Evolutionary conservation across 2,888 invertebrate species (phyloP).

Genomic region (Salticus scenicus): DNA sequence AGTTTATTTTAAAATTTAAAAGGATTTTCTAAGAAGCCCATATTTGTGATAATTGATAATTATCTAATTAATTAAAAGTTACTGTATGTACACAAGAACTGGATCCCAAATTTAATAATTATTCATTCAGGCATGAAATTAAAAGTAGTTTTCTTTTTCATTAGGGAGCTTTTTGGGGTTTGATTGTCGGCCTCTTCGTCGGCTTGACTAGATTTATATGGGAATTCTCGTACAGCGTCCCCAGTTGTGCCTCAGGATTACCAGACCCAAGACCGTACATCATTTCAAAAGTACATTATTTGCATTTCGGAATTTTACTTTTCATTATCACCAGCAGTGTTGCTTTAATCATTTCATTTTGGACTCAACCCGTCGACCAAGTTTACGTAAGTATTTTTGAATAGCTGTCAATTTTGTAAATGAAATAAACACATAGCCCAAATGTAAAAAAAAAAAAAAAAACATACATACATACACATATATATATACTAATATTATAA

Average conservation of each 20-base stretch:
- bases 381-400: slow-evolving; percentile 76
- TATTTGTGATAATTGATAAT: too few relatives aligned
- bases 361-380: slow-evolving; percentile 77
- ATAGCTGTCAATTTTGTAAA: too few relatives aligned
- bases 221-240: slow-evolving; percentile 78
- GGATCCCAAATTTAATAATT: too few relatives aligned
- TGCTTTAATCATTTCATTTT: slow-evolving; percentile 76
- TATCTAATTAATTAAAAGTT: too few relatives aligned
- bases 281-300: slow-evolving; percentile 76
- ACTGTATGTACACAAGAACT: too few relatives aligned
- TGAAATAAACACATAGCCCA: too few relatives aligned
- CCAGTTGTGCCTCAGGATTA: slow-evolving; percentile 76
- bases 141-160: slow-evolving; percentile 58
- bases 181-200: slow-evolving; percentile 78
- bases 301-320: slow-evolving; percentile 79
- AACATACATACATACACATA: too few relatives aligned
- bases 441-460: too few relatives aligned
- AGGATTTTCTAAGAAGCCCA: too few relatives aligned
- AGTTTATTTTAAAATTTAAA: too few relatives aligned
- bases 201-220: slow-evolving; percentile 77
- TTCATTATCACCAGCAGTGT: slow-evolving; percentile 76
- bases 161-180: slow-evolving; percentile 80
- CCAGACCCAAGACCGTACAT: slow-evolving; percentile 74
- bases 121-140: too few relatives aligned
- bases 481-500: too few relatives aligned